Evolutionary conservation across 2,113 vertebrate species (phyloP), one percentile per base, ranked within the genome.

Genomic region (Synodontis membranacea): DNA sequence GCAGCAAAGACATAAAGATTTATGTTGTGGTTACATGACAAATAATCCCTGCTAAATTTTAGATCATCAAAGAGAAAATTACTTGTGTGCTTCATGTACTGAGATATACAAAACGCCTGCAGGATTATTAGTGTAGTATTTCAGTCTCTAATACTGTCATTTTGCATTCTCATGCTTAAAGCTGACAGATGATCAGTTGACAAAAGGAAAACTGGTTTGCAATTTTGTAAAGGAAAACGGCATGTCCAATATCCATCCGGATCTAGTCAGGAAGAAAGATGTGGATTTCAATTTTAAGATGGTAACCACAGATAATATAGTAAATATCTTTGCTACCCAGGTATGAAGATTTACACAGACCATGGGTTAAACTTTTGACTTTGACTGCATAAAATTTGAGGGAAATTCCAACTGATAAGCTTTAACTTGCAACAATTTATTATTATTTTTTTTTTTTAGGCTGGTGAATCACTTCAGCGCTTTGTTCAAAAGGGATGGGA

Each of bases 361-460:
- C 25, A 75, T n/a, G 44, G 44, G 44, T 58, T 68, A 72, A 72
- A 42, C 17, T 2, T 28, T n/a, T 46, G 39, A 56, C 28, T 28
- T 82, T 34, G 58, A 46, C 39, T 64, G 39, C 11, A 50, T 17
- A 21, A 21, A 34, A 52, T 48, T n/a, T 76, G 17, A 79, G n/a
- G 46, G 44, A 50, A 76, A 31, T 28, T 50, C 44, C 44, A 76
- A 76, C 74, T 76, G 23, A 28, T n/a, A 74, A 72, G 46, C 23
- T 28, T 31, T 50, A 76, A 50, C 44, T 76, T 17, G 19, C 0
- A 48, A 28, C 8, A 70, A 70, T 28, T 74, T 0, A 15, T 44
- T n/a, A 56, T 84, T 84, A 70, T 28, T 74, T 0, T 6, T 44
- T n/a, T 72, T 84, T 84, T 54, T 60, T 21, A 68, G n/a, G 54